Percentiles rank a stretch among this genome's conserved stretches.
Evolutionary conservation across 2,797 vertebrate genomes (phyloP).

Genomic region (Molothrus aeneus): DNA sequence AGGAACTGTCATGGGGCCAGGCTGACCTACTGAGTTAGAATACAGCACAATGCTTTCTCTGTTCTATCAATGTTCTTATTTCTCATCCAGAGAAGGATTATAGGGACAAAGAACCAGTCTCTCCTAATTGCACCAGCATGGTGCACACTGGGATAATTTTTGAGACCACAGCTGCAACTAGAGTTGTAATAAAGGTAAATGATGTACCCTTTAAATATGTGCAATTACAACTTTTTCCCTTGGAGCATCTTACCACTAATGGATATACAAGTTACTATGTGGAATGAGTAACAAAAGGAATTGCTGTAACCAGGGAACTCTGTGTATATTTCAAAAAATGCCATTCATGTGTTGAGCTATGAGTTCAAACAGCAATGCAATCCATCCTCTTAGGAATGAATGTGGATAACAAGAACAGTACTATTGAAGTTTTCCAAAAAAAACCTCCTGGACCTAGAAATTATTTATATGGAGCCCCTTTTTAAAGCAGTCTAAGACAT

Average conservation of each 20-base stretch:
- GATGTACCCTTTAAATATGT: conserved; percentile 21
- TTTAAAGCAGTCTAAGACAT: neutral
- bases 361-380: neutral
- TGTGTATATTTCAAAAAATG: neutral
- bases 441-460: neutral
- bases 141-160: conserved; percentile 35
- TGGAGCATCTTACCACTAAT: neutral
- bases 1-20: neutral
- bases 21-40: neutral
- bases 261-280: neutral
- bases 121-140: neutral
- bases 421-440: neutral
- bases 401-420: neutral
- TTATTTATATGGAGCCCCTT: neutral
- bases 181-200: conserved; percentile 49
- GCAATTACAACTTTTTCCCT: conserved; percentile 29
- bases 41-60: neutral
- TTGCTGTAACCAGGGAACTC: neutral
- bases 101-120: neutral
- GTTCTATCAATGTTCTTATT: neutral
- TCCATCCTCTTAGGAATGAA: neutral
- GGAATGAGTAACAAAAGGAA: conserved; percentile 5
- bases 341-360: neutral
- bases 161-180: neutral
- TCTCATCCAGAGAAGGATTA: neutral